A percentile compares a stretch with the other conserved stretches of the same genome.
phyloP scores from a whole-genome alignment of 2,888 invertebrate genomes.

The Synergus gifuensis region DNA sequence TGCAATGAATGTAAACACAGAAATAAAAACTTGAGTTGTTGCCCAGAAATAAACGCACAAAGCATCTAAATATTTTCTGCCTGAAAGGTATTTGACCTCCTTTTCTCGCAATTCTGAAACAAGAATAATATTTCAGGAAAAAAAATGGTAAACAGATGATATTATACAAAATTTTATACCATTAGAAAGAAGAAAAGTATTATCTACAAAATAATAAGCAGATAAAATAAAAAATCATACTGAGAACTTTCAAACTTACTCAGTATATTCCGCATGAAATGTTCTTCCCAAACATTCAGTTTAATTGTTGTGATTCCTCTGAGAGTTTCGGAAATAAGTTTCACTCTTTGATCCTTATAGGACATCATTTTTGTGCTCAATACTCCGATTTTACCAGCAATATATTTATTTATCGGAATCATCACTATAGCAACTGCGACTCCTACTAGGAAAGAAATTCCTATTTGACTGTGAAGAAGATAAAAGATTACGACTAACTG shows the following conservation, averaged over 20 bases:
- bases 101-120: constrained; percentile 81
- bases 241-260: constrained; percentile 78
- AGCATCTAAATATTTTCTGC: constrained; percentile 97
- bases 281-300: constrained; percentile 95
- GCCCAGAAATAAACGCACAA: constrained; percentile 99
- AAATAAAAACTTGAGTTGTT: constrained; percentile 95
- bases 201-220: background rate
- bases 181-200: background rate
- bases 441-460: constrained; percentile 94
- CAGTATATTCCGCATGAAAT: constrained; percentile 86
- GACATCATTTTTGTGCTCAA: constrained; percentile 93
- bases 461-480: constrained; percentile 92
- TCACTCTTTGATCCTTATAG: constrained; percentile 93
- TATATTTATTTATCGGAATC: constrained; percentile 94
- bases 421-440: constrained; percentile 90
- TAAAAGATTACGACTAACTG: constrained; percentile 90
- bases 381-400: constrained; percentile 92
- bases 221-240: background rate
- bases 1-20: constrained; percentile 89
- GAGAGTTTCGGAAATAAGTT: constrained; percentile 91
- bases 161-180: too few species aligned
- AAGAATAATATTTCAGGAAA: background rate
- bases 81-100: constrained; percentile 89
- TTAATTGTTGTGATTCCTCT: constrained; percentile 94
- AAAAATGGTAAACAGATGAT: too few species aligned